These are phyloP conservation scores for Scartelaos histophorus DNA, from an alignment of 2,113 vertebrate genomes.

Conservation along the genomic window DNA sequence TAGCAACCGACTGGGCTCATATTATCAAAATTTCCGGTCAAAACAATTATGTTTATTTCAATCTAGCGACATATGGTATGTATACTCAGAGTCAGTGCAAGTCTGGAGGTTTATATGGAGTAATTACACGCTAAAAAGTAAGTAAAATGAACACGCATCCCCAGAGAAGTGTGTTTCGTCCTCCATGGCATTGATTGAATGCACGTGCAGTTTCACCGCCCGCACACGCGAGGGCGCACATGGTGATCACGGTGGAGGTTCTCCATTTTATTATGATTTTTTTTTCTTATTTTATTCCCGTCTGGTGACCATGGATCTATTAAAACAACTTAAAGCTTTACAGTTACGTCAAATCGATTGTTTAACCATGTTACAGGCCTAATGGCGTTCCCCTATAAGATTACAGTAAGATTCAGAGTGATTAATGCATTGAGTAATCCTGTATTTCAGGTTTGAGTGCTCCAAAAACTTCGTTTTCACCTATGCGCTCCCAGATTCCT, in stretches of 20 bases:
- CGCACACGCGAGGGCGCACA: not conserved
- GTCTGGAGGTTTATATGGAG: not conserved
- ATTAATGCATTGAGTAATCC: too few species aligned
- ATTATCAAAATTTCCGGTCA: not conserved
- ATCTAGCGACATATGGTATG: not conserved
- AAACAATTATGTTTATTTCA: not conserved
- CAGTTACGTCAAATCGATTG: too few species aligned
- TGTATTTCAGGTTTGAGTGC: too few species aligned
- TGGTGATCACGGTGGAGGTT: not conserved
- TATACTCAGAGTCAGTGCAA: not conserved
- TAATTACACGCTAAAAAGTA: not conserved
- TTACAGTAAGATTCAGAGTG: too few species aligned
- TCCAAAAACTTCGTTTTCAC: too few species aligned
- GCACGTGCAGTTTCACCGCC: not conserved
- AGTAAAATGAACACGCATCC: not conserved
- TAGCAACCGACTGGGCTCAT: not conserved
- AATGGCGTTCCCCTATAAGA: too few species aligned
- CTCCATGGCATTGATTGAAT: conserved; percentile 1
- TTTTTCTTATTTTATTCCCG: too few species aligned
- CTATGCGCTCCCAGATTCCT: too few species aligned
- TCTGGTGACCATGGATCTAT: too few species aligned
- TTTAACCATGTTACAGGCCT: too few species aligned
- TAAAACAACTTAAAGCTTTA: too few species aligned
- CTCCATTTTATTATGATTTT: too few species aligned
- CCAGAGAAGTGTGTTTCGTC: not conserved